Percentiles rank a stretch among this genome's conserved stretches.
Evolutionary conservation across 30 jellyfish, hydroid and myxozoan genomes (phyloP).

Genomic region (Nemopilema nomurai): DNA sequence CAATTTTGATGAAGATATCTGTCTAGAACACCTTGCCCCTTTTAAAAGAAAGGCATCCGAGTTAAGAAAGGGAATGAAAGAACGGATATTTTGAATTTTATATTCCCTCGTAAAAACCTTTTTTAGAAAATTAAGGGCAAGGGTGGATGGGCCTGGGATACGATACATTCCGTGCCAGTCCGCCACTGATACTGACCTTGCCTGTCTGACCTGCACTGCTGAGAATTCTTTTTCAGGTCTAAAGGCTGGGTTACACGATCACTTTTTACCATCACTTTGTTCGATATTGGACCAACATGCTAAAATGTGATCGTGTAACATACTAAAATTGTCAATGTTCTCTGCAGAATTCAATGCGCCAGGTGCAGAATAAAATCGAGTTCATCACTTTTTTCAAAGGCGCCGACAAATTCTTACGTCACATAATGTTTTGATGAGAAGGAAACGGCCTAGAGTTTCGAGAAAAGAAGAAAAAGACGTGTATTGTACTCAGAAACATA

Average conservation of each 20-base stretch:
- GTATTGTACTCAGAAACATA: conserved; percentile 7
- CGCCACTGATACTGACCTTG: neutral
- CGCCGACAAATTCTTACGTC: conserved; percentile 25
- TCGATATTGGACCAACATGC: conserved; percentile 16
- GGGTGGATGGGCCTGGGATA: neutral
- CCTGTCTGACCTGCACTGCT: neutral
- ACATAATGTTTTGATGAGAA: neutral
- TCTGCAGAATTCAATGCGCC: conserved; percentile 6
- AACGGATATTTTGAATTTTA: neutral
- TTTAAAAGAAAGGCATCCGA: neutral
- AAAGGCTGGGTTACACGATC: conserved; percentile 23
- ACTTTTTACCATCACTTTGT: conserved; percentile 14
- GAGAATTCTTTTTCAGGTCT: neutral
- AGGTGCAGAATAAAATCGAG: conserved; percentile 10
- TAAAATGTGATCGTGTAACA: conserved; percentile 15
- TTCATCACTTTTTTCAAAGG: conserved; percentile 12
- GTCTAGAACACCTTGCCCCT: neutral
- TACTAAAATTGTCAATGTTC: neutral
- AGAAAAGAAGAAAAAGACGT: conserved; percentile 1
- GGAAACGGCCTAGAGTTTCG: conserved; percentile 3
- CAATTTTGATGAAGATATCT: neutral
- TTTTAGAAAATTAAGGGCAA: neutral
- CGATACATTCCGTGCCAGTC: neutral
- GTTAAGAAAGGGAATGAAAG: neutral
- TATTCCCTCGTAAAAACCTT: neutral